Evolutionary conservation across 2,888 invertebrate genomes (phyloP).

Genomic region (Tanypteryx hageni): DNA sequence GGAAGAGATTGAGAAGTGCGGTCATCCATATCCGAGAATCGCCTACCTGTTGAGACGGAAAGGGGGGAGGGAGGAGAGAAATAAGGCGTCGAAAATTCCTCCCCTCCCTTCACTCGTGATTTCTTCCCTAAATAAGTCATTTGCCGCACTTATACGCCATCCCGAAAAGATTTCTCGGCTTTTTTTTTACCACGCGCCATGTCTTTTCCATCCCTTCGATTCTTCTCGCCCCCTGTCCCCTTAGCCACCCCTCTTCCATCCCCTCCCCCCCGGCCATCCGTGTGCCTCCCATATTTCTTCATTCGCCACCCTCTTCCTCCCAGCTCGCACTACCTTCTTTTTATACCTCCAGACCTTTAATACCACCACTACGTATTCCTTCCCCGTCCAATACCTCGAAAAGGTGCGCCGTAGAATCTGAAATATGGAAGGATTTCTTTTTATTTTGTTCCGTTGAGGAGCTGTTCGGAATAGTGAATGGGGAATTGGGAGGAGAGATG

Average conservation of each 20-base stretch:
- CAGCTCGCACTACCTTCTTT: neutral
- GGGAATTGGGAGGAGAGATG: neutral
- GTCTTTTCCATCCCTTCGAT: neutral
- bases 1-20: slow-evolving; percentile 48
- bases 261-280: neutral
- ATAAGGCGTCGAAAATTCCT: slow-evolving; percentile 41
- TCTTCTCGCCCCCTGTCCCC: neutral
- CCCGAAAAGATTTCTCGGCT: slow-evolving; percentile 14
- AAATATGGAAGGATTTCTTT: slow-evolving; percentile 50
- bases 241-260: neutral
- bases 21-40: slow-evolving; percentile 61
- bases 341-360: slow-evolving; percentile 51
- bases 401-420: slow-evolving; percentile 57
- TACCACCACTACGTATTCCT: slow-evolving; percentile 45
- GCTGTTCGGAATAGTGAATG: neutral
- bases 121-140: slow-evolving; percentile 60
- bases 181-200: neutral
- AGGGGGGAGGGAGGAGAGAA: neutral
- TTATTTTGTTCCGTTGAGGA: neutral
- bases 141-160: slow-evolving; percentile 23
- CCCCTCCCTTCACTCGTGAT: slow-evolving; percentile 21
- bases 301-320: neutral
- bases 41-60: slow-evolving; percentile 56
- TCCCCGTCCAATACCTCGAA: slow-evolving; percentile 48
- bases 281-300: neutral